Conservation (phyloP, 2,797 vertebrate species). For the Takifugu rubripes region DNA sequence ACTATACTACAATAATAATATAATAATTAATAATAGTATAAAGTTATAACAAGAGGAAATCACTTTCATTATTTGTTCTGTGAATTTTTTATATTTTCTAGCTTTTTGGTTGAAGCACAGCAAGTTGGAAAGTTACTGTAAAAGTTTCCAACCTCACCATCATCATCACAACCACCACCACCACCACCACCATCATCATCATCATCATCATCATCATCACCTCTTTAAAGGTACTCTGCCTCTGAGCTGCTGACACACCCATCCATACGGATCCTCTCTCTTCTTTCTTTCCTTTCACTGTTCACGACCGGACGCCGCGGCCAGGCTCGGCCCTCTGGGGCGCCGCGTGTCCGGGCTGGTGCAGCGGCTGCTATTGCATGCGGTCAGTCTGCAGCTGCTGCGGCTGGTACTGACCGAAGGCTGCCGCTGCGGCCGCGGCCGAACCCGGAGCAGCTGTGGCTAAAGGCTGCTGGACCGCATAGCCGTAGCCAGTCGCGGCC, state of each 20-base stretch:
- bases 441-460: slow-evolving; percentile 83
- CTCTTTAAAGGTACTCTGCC: slow-evolving; percentile 60
- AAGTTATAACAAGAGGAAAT: slow-evolving; percentile 55
- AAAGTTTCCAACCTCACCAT: slow-evolving; percentile 74
- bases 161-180: slow-evolving; percentile 64
- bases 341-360: slow-evolving; percentile 53
- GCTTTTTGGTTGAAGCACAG: slow-evolving; percentile 78
- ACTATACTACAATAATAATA: slow-evolving; percentile 77
- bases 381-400: slow-evolving; percentile 96
- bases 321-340: slow-evolving; percentile 25
- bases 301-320: slow-evolving; percentile 43
- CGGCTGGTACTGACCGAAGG: slow-evolving; percentile 88
- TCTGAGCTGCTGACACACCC: slow-evolving; percentile 45
- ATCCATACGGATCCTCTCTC: slow-evolving; percentile 46
- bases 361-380: slow-evolving; percentile 88
- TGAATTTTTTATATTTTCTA: slow-evolving; percentile 61
- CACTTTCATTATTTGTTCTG: slow-evolving; percentile 70
- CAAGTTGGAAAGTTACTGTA: slow-evolving; percentile 79
- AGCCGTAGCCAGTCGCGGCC: slow-evolving; percentile 89
- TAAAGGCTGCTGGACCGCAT: slow-evolving; percentile 91
- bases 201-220: slow-evolving; percentile 60
- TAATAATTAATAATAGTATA: slow-evolving; percentile 52
- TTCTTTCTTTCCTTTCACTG: slow-evolving; percentile 46
- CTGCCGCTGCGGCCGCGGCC: slow-evolving; percentile 77
- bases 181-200: slow-evolving; percentile 63